A percentile compares a stretch with the other conserved stretches of the same genome.
phyloP scores from a whole-genome alignment of 1,140 invertebrate species.

The Eriocheir sinensis region DNA sequence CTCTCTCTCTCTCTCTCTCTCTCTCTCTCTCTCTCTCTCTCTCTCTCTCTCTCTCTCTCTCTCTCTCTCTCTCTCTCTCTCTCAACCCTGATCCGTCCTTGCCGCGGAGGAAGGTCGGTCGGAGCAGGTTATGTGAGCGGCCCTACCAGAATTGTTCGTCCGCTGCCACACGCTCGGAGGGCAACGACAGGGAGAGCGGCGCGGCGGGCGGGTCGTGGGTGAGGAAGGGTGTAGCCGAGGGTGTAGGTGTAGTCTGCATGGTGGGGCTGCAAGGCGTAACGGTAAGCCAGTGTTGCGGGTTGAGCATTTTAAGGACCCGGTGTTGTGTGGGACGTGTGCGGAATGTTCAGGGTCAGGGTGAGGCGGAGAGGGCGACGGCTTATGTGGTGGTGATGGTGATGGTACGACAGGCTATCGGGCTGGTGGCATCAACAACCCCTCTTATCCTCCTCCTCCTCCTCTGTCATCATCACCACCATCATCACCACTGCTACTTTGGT shows the following conservation, averaged over 20 bases:
- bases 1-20: neutral
- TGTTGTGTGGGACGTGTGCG: neutral
- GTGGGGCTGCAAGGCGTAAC: slow-evolving; percentile 8
- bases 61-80: neutral
- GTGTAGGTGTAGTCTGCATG: neutral
- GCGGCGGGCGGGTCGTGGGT: neutral
- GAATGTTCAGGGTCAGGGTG: neutral
- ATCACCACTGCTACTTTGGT: neutral
- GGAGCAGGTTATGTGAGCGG: neutral
- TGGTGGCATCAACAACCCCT: neutral
- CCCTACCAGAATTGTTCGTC: neutral
- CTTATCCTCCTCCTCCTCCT: too few species aligned
- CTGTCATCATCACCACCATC: neutral
- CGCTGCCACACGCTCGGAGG: neutral
- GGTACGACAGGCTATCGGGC: too few species aligned
- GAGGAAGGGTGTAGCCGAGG: too few species aligned
- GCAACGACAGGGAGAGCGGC: neutral
- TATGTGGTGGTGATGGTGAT: neutral
- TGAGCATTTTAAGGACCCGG: neutral
- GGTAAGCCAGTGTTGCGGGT: neutral
- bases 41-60: neutral
- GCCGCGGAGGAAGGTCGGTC: neutral
- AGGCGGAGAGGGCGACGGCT: too few species aligned
- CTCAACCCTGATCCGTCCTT: neutral
- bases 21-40: slow-evolving; percentile 33